Evolutionary conservation across 1,140 invertebrate species (phyloP), one percentile per base, ranked within the genome.

Genomic region (Neocloeon triangulifer): DNA sequence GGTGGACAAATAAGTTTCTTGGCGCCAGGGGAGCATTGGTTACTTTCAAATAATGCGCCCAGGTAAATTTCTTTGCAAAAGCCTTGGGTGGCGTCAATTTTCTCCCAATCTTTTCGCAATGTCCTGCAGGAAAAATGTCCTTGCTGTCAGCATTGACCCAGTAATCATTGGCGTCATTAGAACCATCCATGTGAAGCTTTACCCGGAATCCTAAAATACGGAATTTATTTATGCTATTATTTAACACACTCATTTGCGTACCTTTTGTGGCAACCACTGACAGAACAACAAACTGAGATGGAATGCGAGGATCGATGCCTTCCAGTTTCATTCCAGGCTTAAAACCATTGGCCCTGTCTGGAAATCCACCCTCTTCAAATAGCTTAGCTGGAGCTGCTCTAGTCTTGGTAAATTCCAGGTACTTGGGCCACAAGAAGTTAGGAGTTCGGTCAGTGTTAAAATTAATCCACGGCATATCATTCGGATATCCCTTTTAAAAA

Each of bases 101-200:
- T 17, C 78, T 69, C 3, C 63, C 61, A 40, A 78, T 79, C 45
- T 74, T 73, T 40, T 85, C 77, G 46, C 85, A 86, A 78, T 82
- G 95, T n/a, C 86, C 84, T 21, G 72, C 64, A 5, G 81, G 85
- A 52, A 95, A 95, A 21, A 95, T 81, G 47, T 88, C 76, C 41
- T 69, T 63, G 1, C 77, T 86, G 48, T 94, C 78, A 1, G 77
- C 76, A 55, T 92, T 89, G 8, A 76, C 67, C 88, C 88, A 96
- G 52, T 86, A 95, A 55, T 95, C 85, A 50, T 84, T 84, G 46
- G 71, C 68, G 37, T 79, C 75, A 0, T 77, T 67, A 51, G 79
- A 94, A 3, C 82, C 86, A 56, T 94, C 88, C 55, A 96, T 92
- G 52, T 86, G 81, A 4, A 95, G 55, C 33, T 82, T 63, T 42